Conservation (phyloP, 23 tunicate species). For the Ascidia mentula region DNA sequence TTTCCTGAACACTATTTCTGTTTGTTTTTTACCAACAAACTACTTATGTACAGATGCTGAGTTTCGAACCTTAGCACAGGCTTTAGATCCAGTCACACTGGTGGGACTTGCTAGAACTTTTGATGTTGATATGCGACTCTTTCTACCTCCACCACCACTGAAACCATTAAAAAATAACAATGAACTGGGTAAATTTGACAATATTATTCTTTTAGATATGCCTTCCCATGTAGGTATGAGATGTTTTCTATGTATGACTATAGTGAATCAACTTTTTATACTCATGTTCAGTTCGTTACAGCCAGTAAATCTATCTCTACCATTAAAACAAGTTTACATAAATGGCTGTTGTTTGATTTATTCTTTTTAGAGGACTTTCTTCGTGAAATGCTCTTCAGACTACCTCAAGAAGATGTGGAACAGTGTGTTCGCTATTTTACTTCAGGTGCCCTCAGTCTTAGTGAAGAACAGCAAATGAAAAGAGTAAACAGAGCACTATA, state of each 20-base stretch:
- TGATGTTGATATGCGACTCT: slow-evolving; percentile 47
- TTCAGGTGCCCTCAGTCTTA: slow-evolving; percentile 52
- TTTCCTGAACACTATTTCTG: no score
- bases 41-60: slow-evolving; percentile 39
- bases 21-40: no score
- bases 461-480: slow-evolving; percentile 61
- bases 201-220: no score
- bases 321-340: not conserved
- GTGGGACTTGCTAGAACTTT: slow-evolving; percentile 52
- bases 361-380: slow-evolving; percentile 50
- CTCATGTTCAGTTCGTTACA: no score
- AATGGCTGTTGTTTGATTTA: not conserved
- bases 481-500: slow-evolving; percentile 20
- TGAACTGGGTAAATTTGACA: slow-evolving; percentile 17
- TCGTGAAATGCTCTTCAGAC: slow-evolving; percentile 41
- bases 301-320: not conserved
- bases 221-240: no score
- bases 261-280: no score
- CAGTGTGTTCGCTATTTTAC: slow-evolving; percentile 68
- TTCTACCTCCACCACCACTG: slow-evolving; percentile 53
- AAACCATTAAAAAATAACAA: not conserved
- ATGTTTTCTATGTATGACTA: no score
- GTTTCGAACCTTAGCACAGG: slow-evolving; percentile 50
- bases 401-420: slow-evolving; percentile 64
- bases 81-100: slow-evolving; percentile 35